phyloP scores from a whole-genome alignment of 2,797 vertebrate species.

The Labroides dimidiatus region DNA sequence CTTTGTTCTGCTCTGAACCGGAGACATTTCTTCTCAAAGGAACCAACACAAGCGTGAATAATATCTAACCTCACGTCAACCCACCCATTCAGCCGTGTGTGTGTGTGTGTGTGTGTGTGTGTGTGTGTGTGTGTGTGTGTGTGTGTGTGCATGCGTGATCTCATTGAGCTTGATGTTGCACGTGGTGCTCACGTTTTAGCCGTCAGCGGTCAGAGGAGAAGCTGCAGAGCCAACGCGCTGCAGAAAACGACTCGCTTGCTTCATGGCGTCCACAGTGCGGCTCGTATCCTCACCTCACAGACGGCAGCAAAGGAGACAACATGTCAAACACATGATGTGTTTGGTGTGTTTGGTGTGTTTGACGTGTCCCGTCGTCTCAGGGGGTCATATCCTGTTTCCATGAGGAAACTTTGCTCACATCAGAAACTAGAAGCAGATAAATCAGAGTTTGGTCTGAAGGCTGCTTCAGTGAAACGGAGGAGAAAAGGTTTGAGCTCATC shows the following conservation, averaged over 20 bases:
- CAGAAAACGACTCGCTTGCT: not conserved
- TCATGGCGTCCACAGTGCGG: not conserved
- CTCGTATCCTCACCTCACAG: no score
- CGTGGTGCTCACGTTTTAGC: constrained; percentile 56
- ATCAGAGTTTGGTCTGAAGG: no score
- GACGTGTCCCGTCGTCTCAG: not conserved
- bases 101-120: constrained; percentile 22
- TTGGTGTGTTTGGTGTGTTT: no score
- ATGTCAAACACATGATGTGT: no score
- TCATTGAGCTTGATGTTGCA: constrained; percentile 41
- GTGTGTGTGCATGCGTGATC: constrained; percentile 13
- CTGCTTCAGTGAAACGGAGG: no score
- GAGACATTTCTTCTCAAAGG: constrained; percentile 42
- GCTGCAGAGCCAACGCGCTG: constrained; percentile 4
- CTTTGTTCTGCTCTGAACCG: not conserved
- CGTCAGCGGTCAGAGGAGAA: constrained; percentile 6
- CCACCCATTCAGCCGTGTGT: constrained; percentile 37
- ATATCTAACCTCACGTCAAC: constrained; percentile 48
- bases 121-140: constrained; percentile 20
- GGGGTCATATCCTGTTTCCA: not conserved
- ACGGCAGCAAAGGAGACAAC: not conserved
- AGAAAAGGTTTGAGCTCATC: no score
- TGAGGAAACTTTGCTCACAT: no score
- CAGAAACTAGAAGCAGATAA: no score
- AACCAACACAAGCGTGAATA: constrained; percentile 48